Percentiles rank a stretch among this genome's conserved stretches.
Evolutionary conservation across 2,113 vertebrate genomes (phyloP).

Genomic region (Oreochromis spilurus): DNA sequence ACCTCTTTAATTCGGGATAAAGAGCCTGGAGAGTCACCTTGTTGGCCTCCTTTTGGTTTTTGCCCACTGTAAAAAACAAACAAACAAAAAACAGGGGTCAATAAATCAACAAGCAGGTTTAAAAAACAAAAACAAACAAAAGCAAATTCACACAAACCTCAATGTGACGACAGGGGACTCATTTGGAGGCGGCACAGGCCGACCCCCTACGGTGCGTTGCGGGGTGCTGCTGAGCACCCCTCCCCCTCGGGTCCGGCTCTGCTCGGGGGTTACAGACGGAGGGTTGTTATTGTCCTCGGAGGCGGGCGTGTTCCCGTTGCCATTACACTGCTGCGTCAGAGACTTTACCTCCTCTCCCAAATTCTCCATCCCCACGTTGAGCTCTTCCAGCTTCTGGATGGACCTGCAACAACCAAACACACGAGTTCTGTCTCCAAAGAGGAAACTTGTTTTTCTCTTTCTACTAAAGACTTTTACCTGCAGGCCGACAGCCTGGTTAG

Average conservation of each 20-base stretch:
- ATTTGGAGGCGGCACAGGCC: slow-evolving; percentile 67
- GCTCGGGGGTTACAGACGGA: slow-evolving; percentile 62
- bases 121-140: not conserved
- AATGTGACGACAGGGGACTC: slow-evolving; percentile 82
- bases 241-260: slow-evolving; percentile 60
- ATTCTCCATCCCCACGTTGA: slow-evolving; percentile 94
- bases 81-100: not conserved
- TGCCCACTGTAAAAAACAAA: slow-evolving; percentile 29
- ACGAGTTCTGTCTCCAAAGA: not conserved
- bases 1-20: slow-evolving; percentile 58
- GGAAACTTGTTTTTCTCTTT: not conserved
- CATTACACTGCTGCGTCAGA: slow-evolving; percentile 82
- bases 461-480: not conserved
- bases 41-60: slow-evolving; percentile 24
- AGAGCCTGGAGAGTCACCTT: slow-evolving; percentile 46
- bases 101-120: not conserved
- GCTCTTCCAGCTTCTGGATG: slow-evolving; percentile 95
- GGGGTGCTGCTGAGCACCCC: slow-evolving; percentile 83
- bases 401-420: slow-evolving; percentile 72
- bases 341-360: slow-evolving; percentile 84
- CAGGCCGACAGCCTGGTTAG: not conserved
- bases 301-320: slow-evolving; percentile 59
- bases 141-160: slow-evolving; percentile 60
- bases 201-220: slow-evolving; percentile 68
- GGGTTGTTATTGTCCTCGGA: slow-evolving; percentile 60